These are phyloP conservation scores for Leucopsar rothschildi DNA, from an alignment of 2,113 vertebrate genomes.

Conservation along the genomic window DNA sequence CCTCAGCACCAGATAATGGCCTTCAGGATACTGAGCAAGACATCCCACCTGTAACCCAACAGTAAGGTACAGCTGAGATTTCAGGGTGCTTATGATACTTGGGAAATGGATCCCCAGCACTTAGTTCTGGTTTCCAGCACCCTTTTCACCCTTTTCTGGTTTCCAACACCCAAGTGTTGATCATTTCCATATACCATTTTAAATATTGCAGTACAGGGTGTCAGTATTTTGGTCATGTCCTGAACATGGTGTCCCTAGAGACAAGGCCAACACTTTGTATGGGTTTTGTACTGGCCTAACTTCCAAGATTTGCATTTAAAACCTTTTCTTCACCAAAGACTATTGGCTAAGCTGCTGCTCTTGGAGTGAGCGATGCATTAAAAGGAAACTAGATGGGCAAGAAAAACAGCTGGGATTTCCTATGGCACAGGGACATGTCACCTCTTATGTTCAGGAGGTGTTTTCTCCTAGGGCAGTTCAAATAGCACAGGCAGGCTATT, in stretches of 20 bases:
- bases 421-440: neutral
- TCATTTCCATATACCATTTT: neutral
- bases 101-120: neutral
- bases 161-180: neutral
- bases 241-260: fast-evolving
- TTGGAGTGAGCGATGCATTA: neutral
- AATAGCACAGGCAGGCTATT: neutral
- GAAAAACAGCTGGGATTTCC: neutral
- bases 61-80: neutral
- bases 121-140: neutral
- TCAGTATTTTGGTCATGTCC: neutral
- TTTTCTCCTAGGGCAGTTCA: neutral
- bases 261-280: neutral
- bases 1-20: neutral
- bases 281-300: neutral
- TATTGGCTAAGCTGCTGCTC: neutral
- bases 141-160: neutral
- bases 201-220: neutral
- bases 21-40: neutral
- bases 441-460: neutral
- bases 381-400: neutral
- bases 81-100: neutral
- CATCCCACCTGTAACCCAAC: neutral
- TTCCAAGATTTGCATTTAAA: neutral
- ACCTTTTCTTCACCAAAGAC: neutral